Evolutionary conservation across 2,797 vertebrate species (phyloP).

Genomic region (Acropternis orthonyx): DNA sequence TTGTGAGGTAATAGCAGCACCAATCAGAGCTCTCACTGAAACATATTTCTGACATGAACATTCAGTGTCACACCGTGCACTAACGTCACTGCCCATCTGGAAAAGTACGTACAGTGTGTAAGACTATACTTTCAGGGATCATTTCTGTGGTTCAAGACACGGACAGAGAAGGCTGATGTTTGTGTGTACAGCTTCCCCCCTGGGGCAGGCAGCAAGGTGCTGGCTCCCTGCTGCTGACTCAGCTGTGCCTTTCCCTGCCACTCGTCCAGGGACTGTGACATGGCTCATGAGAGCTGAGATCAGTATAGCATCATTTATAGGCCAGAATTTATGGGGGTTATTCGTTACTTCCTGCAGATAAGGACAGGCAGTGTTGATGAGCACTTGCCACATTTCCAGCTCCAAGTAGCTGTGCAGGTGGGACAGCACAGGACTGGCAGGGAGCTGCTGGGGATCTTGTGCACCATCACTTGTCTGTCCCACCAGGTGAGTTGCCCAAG

Average conservation of each 20-base stretch:
- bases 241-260: neutral
- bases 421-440: neutral
- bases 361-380: neutral
- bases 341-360: neutral
- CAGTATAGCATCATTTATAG: neutral
- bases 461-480: neutral
- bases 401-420: neutral
- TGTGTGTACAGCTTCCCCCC: neutral
- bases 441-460: neutral
- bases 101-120: neutral
- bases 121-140: neutral
- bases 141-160: neutral
- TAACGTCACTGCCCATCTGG: conserved; percentile 22
- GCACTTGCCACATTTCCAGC: neutral
- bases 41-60: neutral
- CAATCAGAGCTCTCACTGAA: neutral
- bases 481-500: neutral
- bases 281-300: neutral
- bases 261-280: neutral
- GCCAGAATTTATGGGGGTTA: neutral
- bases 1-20: neutral
- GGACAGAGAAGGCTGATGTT: neutral
- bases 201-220: neutral
- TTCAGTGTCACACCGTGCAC: neutral
- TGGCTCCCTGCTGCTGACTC: neutral